A percentile compares a stretch with the other conserved stretches of the same genome.
Conservation (phyloP, 1,140 invertebrate genomes). For the Drosophila subobscura region DNA sequence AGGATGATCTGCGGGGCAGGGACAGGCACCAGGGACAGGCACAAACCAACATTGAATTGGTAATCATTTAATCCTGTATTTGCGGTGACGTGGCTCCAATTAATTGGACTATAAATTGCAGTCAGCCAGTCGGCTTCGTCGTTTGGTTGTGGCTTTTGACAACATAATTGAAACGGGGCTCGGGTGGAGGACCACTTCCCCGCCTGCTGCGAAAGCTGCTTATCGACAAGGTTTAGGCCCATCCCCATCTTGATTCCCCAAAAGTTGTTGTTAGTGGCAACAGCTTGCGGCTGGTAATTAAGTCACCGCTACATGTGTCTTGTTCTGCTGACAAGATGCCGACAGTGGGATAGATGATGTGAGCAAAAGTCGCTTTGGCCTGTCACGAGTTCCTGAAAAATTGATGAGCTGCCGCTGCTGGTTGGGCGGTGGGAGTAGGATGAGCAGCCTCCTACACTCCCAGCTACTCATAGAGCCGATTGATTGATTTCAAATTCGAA, state of each 20-base stretch:
- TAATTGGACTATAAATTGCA: constrained; percentile 68
- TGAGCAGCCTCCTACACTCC: background rate
- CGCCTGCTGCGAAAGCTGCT: background rate
- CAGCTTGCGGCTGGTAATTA: constrained; percentile 47
- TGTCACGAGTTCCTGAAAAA: constrained; percentile 58
- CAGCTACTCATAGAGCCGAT: constrained; percentile 12
- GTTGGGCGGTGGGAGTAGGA: constrained; percentile 10
- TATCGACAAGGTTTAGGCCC: constrained; percentile 14
- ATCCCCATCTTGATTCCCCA: constrained; percentile 1
- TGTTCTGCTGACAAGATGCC: constrained; percentile 11
- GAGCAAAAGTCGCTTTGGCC: constrained; percentile 47
- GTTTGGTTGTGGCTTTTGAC: constrained; percentile 27
- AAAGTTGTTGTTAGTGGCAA: constrained; percentile 45
- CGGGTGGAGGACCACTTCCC: too few species aligned
- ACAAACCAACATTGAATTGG: constrained; percentile 12
- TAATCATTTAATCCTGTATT: constrained; percentile 65
- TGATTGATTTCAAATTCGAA: too few species aligned
- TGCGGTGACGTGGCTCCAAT: constrained; percentile 57
- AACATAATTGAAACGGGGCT: constrained; percentile 33
- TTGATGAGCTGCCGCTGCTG: constrained; percentile 48
- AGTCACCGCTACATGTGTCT: constrained; percentile 25
- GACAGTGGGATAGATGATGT: constrained; percentile 40
- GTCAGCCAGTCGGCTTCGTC: constrained; percentile 3
- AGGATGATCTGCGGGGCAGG: constrained; percentile 1
- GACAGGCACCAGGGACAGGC: constrained; percentile 47